Percentiles rank a stretch among this genome's conserved stretches.
Evolutionary conservation across 2,113 vertebrate species (phyloP).

Genomic region (Trematocara macrostoma): DNA sequence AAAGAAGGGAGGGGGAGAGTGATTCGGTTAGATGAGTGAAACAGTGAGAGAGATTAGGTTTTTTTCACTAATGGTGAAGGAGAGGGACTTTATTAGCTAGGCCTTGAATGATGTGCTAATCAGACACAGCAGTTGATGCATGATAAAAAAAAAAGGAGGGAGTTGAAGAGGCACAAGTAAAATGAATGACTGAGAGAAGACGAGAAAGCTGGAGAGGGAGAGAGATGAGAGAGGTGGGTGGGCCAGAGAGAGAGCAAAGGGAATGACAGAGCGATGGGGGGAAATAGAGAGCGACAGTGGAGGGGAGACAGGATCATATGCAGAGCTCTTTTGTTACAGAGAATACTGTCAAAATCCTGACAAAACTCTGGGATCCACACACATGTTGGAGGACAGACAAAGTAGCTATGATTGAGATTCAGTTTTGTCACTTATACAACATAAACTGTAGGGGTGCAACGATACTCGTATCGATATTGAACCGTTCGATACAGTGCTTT

Average conservation of each 20-base stretch:
- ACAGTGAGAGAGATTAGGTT: conserved; percentile 18
- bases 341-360: not conserved
- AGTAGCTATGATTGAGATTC: not conserved
- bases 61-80: conserved; percentile 51
- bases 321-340: not conserved
- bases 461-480: too few species aligned
- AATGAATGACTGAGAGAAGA: not conserved
- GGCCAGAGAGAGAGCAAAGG: not conserved
- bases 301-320: not conserved
- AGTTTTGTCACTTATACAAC: not conserved
- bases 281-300: not conserved
- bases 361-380: not conserved
- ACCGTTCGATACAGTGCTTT: too few species aligned
- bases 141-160: conserved; percentile 39
- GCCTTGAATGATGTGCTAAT: conserved; percentile 60
- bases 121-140: conserved; percentile 49
- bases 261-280: not conserved
- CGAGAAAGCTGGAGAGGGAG: conserved; percentile 3
- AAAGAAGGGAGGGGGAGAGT: not conserved
- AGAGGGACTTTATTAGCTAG: conserved; percentile 59
- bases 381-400: fast-evolving
- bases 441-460: not conserved
- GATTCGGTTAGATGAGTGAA: not conserved
- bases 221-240: conserved; percentile 1
- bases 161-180: conserved; percentile 1